Conservation (phyloP, 2,113 vertebrate species). For the Dipodomys merriami region DNA sequence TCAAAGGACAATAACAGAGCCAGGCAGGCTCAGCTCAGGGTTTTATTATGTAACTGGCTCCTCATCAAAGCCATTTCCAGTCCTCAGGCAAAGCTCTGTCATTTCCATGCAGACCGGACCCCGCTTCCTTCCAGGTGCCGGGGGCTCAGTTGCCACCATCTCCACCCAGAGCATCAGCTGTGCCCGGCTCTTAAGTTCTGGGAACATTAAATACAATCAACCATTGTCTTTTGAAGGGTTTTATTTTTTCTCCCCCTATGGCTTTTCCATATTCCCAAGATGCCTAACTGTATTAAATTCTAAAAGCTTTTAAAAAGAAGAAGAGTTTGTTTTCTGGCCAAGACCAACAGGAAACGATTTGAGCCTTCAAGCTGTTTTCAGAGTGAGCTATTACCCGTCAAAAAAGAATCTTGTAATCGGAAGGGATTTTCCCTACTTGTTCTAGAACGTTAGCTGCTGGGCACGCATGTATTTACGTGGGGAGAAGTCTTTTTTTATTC, state of each 20-base stretch:
- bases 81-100: not conserved
- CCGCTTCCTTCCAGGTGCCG: rapidly evolving
- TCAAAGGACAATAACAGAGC: not conserved
- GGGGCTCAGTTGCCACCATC: rapidly evolving
- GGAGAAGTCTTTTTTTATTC: not conserved
- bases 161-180: rapidly evolving
- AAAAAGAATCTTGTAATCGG: slow-evolving; percentile 46
- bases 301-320: slow-evolving; percentile 57
- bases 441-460: not conserved
- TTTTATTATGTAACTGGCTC: rapidly evolving
- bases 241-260: not conserved
- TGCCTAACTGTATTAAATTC: slow-evolving; percentile 50
- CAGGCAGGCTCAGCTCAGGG: not conserved
- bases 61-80: not conserved
- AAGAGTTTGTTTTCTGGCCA: slow-evolving; percentile 55
- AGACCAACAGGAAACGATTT: slow-evolving; percentile 46
- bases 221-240: not conserved
- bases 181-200: not conserved
- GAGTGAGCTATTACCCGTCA: slow-evolving; percentile 47
- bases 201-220: not conserved
- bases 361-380: slow-evolving; percentile 54
- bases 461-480: not conserved
- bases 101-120: rapidly evolving
- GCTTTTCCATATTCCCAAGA: slow-evolving; percentile 30
- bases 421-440: not conserved